Conservation (phyloP, 2,888 invertebrate species). For the Chloroclystis v-ata region DNA sequence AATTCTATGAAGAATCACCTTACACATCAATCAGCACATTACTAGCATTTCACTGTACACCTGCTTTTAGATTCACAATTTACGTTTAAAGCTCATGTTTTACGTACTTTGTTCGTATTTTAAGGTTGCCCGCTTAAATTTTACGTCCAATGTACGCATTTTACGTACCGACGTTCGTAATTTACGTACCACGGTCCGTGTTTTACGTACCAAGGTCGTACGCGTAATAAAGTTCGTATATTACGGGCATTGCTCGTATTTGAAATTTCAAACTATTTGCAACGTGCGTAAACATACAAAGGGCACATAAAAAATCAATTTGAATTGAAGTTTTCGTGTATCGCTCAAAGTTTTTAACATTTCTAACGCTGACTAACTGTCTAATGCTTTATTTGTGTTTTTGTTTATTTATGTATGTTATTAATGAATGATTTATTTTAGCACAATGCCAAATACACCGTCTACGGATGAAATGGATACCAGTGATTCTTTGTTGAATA, state of each 20-base stretch:
- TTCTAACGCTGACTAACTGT: constrained; percentile 18
- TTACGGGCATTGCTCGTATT: neutral
- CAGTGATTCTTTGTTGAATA: constrained; percentile 74
- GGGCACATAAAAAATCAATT: constrained; percentile 22
- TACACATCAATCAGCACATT: constrained; percentile 25
- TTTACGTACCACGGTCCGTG: constrained; percentile 4
- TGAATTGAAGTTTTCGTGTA: constrained; percentile 26
- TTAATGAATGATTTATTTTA: constrained; percentile 41
- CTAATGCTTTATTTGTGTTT: constrained; percentile 18
- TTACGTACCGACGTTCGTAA: constrained; percentile 8
- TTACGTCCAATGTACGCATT: constrained; percentile 7
- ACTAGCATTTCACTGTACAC: constrained; percentile 27
- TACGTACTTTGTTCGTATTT: constrained; percentile 11
- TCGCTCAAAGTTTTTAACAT: constrained; percentile 26
- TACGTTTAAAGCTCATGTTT: constrained; percentile 11
- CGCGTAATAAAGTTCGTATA: neutral
- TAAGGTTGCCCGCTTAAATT: too few species aligned
- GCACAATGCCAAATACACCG: constrained; percentile 83
- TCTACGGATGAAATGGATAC: constrained; percentile 82
- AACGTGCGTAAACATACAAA: constrained; percentile 1
- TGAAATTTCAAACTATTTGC: too few species aligned
- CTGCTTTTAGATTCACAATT: constrained; percentile 22
- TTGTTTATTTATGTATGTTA: constrained; percentile 1
- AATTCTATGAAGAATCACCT: constrained; percentile 48
- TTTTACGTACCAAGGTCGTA: too few species aligned